Evolutionary conservation across 2,113 vertebrate species (phyloP).

Genomic region (Nothoprocta pentlandii): DNA sequence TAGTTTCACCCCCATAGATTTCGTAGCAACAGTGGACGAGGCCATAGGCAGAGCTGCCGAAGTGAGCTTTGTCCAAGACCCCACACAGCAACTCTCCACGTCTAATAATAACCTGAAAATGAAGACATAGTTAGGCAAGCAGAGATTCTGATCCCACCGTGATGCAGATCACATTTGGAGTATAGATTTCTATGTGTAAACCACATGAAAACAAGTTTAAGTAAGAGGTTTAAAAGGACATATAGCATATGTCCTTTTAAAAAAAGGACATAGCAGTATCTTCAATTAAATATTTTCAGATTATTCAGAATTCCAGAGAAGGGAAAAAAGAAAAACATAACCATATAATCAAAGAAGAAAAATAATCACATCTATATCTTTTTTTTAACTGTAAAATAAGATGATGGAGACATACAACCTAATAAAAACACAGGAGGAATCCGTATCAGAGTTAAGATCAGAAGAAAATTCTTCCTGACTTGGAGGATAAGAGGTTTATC

Average conservation of each 20-base stretch:
- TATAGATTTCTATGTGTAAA: background rate
- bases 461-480: background rate
- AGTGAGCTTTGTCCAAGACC: conserved; percentile 97
- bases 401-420: background rate
- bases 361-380: background rate
- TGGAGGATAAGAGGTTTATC: background rate
- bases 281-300: background rate
- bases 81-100: conserved; percentile 92
- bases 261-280: background rate
- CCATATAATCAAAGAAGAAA: background rate
- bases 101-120: conserved; percentile 89
- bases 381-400: background rate
- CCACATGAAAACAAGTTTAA: background rate
- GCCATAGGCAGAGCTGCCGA: conserved; percentile 94
- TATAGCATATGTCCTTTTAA: background rate
- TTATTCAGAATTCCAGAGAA: background rate
- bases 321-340: too few relatives aligned
- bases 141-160: background rate
- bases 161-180: background rate
- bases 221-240: background rate
- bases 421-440: background rate
- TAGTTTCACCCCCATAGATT: conserved; percentile 91
- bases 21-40: conserved; percentile 97
- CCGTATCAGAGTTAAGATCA: background rate
- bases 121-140: background rate